These are phyloP conservation scores for Dasyprocta punctata DNA, from an alignment of 2,113 vertebrate genomes.

Conservation along the genomic window DNA sequence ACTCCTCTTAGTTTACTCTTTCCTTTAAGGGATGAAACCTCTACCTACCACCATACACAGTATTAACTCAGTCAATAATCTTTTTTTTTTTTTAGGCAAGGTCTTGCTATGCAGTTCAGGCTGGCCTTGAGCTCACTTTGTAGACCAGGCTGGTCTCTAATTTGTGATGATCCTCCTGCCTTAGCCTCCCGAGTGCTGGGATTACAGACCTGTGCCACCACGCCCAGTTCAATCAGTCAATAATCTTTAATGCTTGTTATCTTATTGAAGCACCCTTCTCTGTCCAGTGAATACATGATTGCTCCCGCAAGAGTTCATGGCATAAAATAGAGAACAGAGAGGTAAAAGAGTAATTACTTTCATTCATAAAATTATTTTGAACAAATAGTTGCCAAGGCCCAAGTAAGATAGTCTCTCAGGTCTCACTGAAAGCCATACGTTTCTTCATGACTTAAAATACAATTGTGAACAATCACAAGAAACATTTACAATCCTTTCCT, in stretches of 20 bases:
- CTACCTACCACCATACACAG: not conserved
- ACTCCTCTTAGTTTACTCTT: not conserved
- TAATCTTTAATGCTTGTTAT: not conserved
- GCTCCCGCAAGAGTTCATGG: not conserved
- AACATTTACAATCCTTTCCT: not conserved
- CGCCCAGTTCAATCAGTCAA: too few species aligned
- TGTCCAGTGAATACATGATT: not conserved
- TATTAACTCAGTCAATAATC: constrained; percentile 11
- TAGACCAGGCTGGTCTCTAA: too few species aligned
- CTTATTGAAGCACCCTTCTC: not conserved
- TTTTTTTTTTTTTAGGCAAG: too few species aligned
- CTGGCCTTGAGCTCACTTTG: too few species aligned
- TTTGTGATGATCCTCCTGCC: too few species aligned
- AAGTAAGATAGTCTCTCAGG: not conserved
- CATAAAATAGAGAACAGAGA: not conserved
- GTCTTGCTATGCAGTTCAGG: too few species aligned
- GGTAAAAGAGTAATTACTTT: not conserved
- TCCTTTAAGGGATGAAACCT: not conserved
- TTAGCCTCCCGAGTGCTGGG: too few species aligned
- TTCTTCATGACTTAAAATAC: not conserved
- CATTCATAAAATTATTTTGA: constrained; percentile 22
- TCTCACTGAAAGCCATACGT: not conserved
- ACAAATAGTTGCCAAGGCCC: not conserved
- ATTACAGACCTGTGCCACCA: too few species aligned
- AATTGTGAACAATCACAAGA: not conserved